phyloP scores from a whole-genome alignment of 2,797 vertebrate genomes.

The Platalea minor region DNA sequence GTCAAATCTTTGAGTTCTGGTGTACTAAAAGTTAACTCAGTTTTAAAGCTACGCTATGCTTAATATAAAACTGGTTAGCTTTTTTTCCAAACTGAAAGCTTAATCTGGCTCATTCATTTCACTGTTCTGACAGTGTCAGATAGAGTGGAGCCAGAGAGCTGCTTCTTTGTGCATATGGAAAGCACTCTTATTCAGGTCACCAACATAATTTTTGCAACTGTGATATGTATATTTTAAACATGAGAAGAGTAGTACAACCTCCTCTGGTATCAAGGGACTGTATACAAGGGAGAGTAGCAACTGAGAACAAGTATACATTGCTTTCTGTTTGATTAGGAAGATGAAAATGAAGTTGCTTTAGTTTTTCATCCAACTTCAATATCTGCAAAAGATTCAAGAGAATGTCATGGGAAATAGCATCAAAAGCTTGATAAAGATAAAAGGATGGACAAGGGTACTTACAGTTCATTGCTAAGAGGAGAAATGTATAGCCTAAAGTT shows the following conservation, averaged over 20 bases:
- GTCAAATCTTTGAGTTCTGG: background rate
- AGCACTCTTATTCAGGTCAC: background rate
- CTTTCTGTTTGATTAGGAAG: background rate
- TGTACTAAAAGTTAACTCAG: background rate
- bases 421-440: background rate
- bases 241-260: background rate
- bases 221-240: background rate
- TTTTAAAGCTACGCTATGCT: background rate
- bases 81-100: background rate
- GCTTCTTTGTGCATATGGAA: background rate
- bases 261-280: background rate
- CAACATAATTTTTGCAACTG: background rate
- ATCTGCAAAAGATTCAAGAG: background rate
- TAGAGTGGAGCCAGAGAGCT: background rate
- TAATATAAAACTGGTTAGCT: background rate
- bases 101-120: conserved; percentile 1
- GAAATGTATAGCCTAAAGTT: background rate
- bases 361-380: background rate
- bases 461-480: background rate
- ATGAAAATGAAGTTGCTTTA: background rate
- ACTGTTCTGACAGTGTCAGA: background rate
- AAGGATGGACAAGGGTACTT: background rate
- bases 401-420: background rate
- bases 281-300: background rate
- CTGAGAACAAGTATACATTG: background rate